phyloP scores from a whole-genome alignment of 2,888 invertebrate species.

The Drosophila kambysellisi region DNA sequence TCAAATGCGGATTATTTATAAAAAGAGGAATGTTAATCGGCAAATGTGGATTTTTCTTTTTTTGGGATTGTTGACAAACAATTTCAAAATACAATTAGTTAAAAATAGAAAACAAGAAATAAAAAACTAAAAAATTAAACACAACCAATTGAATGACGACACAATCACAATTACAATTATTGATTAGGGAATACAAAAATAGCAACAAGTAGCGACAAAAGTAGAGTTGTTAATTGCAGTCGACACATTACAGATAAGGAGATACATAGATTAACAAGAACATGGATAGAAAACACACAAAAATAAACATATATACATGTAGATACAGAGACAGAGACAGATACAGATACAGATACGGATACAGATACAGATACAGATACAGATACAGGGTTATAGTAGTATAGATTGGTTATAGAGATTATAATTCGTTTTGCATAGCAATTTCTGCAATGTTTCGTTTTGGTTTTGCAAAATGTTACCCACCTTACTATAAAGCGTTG shows the following conservation, averaged over 20 bases:
- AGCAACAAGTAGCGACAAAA: slow-evolving; percentile 24
- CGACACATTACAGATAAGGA: slow-evolving; percentile 14
- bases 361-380: slow-evolving; percentile 13
- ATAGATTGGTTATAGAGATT: slow-evolving; percentile 40
- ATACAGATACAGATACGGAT: not conserved
- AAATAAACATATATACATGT: not conserved
- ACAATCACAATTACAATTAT: slow-evolving; percentile 12
- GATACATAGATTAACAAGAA: slow-evolving; percentile 14
- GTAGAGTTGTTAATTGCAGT: slow-evolving; percentile 6
- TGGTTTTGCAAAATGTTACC: slow-evolving; percentile 85
- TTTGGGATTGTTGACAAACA: slow-evolving; percentile 9
- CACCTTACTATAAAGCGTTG: slow-evolving; percentile 96
- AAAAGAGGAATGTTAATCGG: slow-evolving; percentile 19
- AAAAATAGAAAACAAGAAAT: not conserved
- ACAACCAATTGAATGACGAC: slow-evolving; percentile 8
- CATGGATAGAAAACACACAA: not conserved
- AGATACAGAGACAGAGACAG: not conserved
- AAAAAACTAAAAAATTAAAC: not conserved
- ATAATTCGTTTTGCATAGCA: slow-evolving; percentile 55
- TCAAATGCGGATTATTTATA: slow-evolving; percentile 4
- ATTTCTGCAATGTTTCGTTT: slow-evolving; percentile 60
- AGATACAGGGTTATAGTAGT: slow-evolving; percentile 43
- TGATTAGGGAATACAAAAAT: slow-evolving; percentile 8
- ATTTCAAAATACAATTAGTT: not conserved
- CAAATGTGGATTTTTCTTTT: not conserved